A percentile compares a stretch with the other conserved stretches of the same genome.
phyloP scores from a whole-genome alignment of 2,797 vertebrate species.

The Carcharodon carcharias region DNA sequence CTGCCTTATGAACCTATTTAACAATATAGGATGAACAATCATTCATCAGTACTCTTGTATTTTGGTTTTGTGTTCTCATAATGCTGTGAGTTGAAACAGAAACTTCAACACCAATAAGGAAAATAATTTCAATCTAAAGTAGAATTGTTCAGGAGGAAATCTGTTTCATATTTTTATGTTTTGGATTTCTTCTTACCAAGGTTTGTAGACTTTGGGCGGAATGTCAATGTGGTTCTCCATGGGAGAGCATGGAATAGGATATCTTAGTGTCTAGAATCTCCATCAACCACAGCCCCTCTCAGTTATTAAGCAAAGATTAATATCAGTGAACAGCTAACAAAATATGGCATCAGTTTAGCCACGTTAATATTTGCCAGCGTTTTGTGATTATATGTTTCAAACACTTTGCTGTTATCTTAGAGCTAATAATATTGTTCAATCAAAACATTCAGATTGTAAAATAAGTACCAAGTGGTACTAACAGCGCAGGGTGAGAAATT shows the following conservation, averaged over 20 bases:
- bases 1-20: too few species aligned
- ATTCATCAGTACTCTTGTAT: neutral
- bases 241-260: neutral
- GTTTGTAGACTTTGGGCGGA: neutral
- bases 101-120: neutral
- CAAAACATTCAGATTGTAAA: neutral
- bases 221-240: neutral
- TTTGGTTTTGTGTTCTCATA: neutral
- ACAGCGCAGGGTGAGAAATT: neutral
- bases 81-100: neutral
- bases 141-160: neutral
- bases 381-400: neutral
- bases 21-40: neutral
- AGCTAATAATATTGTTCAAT: neutral
- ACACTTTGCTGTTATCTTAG: neutral
- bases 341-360: neutral
- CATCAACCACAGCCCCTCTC: neutral
- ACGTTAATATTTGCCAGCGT: neutral
- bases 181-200: neutral
- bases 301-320: neutral
- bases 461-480: neutral
- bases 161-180: neutral
- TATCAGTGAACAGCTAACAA: constrained; percentile 10
- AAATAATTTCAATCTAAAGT: neutral
- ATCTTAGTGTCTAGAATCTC: neutral